Percentiles rank a stretch among this genome's conserved stretches.
These are phyloP conservation scores for Kradibia gibbosae DNA, from an alignment of 1,140 invertebrate species.

Conservation along the genomic window DNA sequence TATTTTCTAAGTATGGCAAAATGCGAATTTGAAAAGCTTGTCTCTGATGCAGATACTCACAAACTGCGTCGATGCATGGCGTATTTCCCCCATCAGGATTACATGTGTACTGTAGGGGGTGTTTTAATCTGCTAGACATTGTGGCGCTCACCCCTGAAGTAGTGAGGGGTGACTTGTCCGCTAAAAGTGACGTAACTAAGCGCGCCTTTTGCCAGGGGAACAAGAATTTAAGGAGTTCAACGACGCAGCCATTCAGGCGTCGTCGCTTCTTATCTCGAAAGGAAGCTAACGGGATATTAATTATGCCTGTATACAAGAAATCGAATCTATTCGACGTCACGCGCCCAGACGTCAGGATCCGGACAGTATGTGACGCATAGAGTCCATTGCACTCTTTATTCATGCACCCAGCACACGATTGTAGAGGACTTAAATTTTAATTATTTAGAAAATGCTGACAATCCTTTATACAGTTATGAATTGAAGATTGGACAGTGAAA, in stretches of 20 bases:
- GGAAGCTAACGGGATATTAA: neutral
- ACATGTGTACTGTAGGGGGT: constrained; percentile 51
- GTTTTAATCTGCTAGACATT: constrained; percentile 9
- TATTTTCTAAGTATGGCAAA: no score
- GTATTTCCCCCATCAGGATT: constrained; percentile 62
- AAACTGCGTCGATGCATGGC: constrained; percentile 64
- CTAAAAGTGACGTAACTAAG: constrained; percentile 68
- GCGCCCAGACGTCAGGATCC: constrained; percentile 63
- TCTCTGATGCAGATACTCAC: neutral
- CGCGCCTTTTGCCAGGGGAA: constrained; percentile 67
- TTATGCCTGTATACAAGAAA: constrained; percentile 59
- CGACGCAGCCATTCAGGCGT: neutral
- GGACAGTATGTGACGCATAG: constrained; percentile 56
- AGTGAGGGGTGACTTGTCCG: constrained; percentile 10
- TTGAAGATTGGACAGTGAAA: no score
- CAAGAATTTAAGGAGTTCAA: constrained; percentile 45
- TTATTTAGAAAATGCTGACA: constrained; percentile 61
- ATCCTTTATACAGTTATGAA: no score
- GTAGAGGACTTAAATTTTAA: constrained; percentile 27
- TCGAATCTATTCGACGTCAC: constrained; percentile 70
- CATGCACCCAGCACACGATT: constrained; percentile 47
- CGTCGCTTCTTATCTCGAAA: neutral
- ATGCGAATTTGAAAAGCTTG: neutral
- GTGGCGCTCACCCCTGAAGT: neutral
- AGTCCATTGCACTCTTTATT: neutral